These are phyloP conservation scores for Prietella phreatophila DNA, from an alignment of 2,113 vertebrate species.

Conservation along the genomic window DNA sequence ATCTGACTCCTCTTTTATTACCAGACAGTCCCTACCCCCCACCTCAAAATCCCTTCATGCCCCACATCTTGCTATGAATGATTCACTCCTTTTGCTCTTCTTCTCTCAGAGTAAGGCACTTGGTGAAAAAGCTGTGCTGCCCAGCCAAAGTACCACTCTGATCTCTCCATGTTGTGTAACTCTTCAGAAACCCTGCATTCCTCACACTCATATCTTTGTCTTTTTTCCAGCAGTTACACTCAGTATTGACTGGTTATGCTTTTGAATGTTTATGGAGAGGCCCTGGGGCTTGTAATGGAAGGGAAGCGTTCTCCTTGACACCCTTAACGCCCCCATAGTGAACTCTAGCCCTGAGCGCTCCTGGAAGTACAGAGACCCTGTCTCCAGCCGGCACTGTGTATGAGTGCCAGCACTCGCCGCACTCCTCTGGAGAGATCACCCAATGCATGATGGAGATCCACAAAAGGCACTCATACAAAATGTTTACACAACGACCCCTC, in stretches of 20 bases:
- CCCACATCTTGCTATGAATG: conserved; percentile 66
- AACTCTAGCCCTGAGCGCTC: conserved; percentile 78
- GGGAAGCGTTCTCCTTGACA: conserved; percentile 77
- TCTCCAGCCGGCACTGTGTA: conserved; percentile 71
- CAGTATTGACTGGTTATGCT: conserved; percentile 79
- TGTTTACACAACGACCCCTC: conserved; percentile 71
- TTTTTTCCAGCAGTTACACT: conserved; percentile 69
- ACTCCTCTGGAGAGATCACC: conserved; percentile 74
- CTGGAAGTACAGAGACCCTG: conserved; percentile 72
- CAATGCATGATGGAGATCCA: conserved; percentile 73
- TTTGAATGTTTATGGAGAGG: conserved; percentile 75
- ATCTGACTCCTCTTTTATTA: conserved; percentile 45
- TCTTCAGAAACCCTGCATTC: conserved; percentile 73
- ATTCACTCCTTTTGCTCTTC: conserved; percentile 71
- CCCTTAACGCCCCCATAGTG: conserved; percentile 79
- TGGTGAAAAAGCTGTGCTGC: conserved; percentile 59
- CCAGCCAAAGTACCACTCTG: conserved; percentile 71
- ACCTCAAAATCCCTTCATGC: conserved; percentile 28
- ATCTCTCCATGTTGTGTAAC: conserved; percentile 79
- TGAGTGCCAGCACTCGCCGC: conserved; percentile 71
- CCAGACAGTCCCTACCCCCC: conserved; percentile 66
- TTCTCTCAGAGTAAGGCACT: conserved; percentile 63
- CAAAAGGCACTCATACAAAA: conserved; percentile 63
- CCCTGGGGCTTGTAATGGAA: conserved; percentile 74
- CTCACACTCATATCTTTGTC: conserved; percentile 62